Conservation (phyloP, 2,113 vertebrate species). For the Clinocottus analis region DNA sequence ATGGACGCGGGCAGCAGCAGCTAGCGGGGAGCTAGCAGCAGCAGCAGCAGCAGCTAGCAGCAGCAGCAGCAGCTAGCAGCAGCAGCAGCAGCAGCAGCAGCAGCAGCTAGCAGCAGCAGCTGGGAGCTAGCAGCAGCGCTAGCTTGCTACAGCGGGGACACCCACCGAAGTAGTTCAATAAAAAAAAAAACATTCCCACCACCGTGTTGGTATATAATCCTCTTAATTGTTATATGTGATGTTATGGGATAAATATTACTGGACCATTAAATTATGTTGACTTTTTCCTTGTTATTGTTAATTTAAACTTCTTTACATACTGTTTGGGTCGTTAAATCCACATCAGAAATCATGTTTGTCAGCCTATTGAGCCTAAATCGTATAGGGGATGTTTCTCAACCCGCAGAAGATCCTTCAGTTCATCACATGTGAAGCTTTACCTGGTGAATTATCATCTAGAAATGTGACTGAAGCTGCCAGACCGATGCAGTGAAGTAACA, state of each 20-base stretch:
- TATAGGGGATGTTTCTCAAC: not conserved
- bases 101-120: no score
- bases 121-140: no score
- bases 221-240: not conserved
- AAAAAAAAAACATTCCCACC: not conserved
- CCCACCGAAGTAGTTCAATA: no score
- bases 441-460: not conserved
- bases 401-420: not conserved
- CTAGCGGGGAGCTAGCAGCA: no score
- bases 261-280: not conserved
- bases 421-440: not conserved
- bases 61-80: no score
- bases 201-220: not conserved
- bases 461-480: not conserved
- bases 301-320: not conserved
- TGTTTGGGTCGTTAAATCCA: not conserved
- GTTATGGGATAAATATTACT: not conserved
- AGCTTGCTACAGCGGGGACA: no score
- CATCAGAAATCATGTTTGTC: not conserved
- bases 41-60: no score
- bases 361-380: not conserved
- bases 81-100: no score
- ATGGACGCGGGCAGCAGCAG: no score
- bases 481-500: not conserved
- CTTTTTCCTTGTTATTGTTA: not conserved